Base-by-base conservation (phyloP, 2,797 vertebrate genomes). In the Rhincodon typus region DNA sequence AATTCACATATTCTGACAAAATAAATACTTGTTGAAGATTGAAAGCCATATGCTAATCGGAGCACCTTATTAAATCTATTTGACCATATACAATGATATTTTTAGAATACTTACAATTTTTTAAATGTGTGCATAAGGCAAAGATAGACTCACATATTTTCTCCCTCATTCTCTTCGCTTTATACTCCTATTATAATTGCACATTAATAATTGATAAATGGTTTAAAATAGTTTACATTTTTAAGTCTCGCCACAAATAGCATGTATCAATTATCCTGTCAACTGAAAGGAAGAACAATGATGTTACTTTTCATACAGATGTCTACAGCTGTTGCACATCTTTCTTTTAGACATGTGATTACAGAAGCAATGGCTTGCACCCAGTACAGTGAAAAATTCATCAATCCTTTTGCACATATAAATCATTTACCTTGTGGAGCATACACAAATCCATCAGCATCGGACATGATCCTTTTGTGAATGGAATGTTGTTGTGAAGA, bases 401-500 rank as follows among this genome's bases (percentile, higher is more conserved):
- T 15, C 88, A 91, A 91, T 67, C 57, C 23, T 62, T 91, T 91
- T 67, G 57, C 88, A 91, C 62, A 38, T 67, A 91, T 91, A 91
- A 91, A 91, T 91, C 88, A 67, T 91, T 67, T 91, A 66, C 57
- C 67, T 66, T 38, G 67, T 66, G 7, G 13, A 21, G n/a, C 17
- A 3, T 91, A 66, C 17, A 6, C 57, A 38, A 67, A 91, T 91
- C 57, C 34, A 69, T 25, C 66, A 93, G 38, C 34, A 93, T 1
- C 4, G 66, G 90, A 27, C n/a, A 67, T 0, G 12, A 38, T 10
- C 38, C 62, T 69, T 21, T 93, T 93, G 62, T 93, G n/a, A 69
- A 93, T 93, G 90, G 90, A 93, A 93, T 93, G 90, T 67, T 42
- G n/a, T n/a, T 93, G 66, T 69, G 62, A 69, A 66, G 57, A 67